These are phyloP conservation scores for Electrona antarctica DNA, from an alignment of 2,113 vertebrate genomes.

Conservation along the genomic window DNA sequence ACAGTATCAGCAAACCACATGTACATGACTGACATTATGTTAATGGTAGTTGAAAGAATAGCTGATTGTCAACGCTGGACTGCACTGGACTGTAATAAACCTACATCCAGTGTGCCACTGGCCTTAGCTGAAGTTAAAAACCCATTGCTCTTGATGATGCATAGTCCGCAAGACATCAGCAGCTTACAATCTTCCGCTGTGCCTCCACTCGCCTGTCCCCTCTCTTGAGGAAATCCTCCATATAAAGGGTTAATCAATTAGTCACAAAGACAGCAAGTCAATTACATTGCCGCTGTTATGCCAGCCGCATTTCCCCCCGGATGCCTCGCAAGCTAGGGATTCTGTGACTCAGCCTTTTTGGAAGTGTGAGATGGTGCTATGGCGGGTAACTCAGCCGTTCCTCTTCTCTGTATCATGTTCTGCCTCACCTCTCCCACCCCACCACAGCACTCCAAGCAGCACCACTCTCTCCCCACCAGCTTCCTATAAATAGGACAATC, in stretches of 20 bases:
- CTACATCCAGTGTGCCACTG: not conserved
- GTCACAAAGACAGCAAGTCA: not conserved
- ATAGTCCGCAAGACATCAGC: not conserved
- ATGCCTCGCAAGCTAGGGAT: not conserved
- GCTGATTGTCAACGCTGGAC: not conserved
- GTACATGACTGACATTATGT: constrained; percentile 20
- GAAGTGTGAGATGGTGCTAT: constrained; percentile 34
- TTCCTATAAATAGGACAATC: constrained; percentile 52
- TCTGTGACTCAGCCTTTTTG: constrained; percentile 77
- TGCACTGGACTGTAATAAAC: not conserved
- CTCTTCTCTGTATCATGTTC: constrained; percentile 18
- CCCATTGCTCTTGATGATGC: constrained; percentile 4
- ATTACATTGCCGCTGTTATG: constrained; percentile 20
- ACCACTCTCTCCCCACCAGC: constrained; percentile 27
- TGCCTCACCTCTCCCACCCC: constrained; percentile 35
- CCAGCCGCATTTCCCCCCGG: not conserved
- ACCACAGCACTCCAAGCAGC: constrained; percentile 30
- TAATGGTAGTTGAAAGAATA: not conserved
- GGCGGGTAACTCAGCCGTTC: constrained; percentile 43
- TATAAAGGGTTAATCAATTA: constrained; percentile 12
- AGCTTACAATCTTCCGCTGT: not conserved
- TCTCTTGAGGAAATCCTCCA: not conserved
- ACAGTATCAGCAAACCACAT: constrained; percentile 13
- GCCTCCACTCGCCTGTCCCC: not conserved
- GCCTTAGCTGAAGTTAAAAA: not conserved